Evolutionary conservation across 2,888 invertebrate species (phyloP), one percentile per base, ranked within the genome.

Genomic region (Alviniconcha strummeri): DNA sequence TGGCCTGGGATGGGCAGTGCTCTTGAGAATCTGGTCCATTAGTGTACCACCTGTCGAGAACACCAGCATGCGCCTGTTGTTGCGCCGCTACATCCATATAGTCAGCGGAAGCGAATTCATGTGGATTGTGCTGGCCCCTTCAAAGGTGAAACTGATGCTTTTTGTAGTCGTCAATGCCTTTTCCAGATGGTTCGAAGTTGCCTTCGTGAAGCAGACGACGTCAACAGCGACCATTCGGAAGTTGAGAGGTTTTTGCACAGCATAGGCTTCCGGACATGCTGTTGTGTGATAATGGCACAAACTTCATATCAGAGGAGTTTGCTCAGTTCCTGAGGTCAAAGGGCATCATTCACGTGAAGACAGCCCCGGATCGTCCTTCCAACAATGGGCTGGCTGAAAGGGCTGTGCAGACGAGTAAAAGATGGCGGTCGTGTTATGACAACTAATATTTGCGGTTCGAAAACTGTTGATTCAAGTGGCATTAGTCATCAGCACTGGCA

Each of bases 71-170:
- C 19, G 71, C 89, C 88, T n/a, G n/a, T 86, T 56, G 83, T 78
- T 36, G 86, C 88, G n/a, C 87, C 89, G 1, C 72, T 90, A 13
- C 89, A 90, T 75, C 88, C 88, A 6, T 91, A 78, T 52, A 72
- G 80, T 36, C 88, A 88, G 19, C 90, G 90, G 91, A 83, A 80
- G 5, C 83, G 90, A 15, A n/a, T 91, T 1, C 90, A 91, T 77
- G 76, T 90, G 54, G 89, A 91, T 77, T 89, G 87, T 83, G 90
- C 90, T 19, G 89, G 88, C 17, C 88, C 75, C 5, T 75, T 75
- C 55, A 75, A 54, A 55, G 75, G 75, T 5, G 15, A 7, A 55
- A n/a, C n/a, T n/a, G n/a, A 54, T 55, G 75, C 13, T 75, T 15
- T 17, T 75, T 13, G 52, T 75, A 4, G 17, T 75, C 55, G 17